Percentiles rank a stretch among this genome's conserved stretches.
These are phyloP conservation scores for Formica exsecta DNA, from an alignment of 1,140 invertebrate genomes.

Conservation along the genomic window DNA sequence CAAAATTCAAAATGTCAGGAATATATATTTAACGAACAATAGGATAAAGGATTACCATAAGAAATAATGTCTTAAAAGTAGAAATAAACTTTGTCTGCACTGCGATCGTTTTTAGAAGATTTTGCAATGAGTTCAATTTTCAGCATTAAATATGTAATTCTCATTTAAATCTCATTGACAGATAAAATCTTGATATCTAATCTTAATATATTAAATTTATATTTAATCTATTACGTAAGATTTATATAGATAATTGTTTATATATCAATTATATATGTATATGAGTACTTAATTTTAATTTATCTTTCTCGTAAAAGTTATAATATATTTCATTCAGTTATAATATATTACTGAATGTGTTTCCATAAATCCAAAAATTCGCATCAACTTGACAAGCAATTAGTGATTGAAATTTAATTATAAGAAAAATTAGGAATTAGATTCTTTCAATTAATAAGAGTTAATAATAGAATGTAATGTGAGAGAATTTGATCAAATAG, in stretches of 20 bases:
- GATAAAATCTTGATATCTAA: not conserved
- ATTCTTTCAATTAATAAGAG: too few species aligned
- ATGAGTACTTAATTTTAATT: not conserved
- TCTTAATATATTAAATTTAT: too few species aligned
- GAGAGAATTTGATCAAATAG: not conserved
- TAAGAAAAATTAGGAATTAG: too few species aligned
- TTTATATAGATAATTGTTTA: not conserved
- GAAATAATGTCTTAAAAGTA: not conserved
- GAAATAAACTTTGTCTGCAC: not conserved
- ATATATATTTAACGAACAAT: not conserved
- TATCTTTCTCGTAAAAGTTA: not conserved
- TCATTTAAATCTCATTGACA: not conserved
- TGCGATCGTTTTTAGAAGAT: not conserved
- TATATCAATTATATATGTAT: not conserved
- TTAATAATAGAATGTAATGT: not conserved
- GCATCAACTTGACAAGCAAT: not conserved
- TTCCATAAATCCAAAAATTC: not conserved
- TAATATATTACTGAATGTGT: not conserved
- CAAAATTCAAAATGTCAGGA: not conserved
- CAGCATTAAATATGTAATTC: slow-evolving; percentile 1
- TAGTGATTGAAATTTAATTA: not conserved
- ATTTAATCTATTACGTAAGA: not conserved
- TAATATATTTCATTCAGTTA: not conserved
- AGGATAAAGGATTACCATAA: not conserved
- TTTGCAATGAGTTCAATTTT: not conserved